Evolutionary conservation across 2,113 vertebrate genomes (phyloP).

Genomic region (Indicator indicator): DNA sequence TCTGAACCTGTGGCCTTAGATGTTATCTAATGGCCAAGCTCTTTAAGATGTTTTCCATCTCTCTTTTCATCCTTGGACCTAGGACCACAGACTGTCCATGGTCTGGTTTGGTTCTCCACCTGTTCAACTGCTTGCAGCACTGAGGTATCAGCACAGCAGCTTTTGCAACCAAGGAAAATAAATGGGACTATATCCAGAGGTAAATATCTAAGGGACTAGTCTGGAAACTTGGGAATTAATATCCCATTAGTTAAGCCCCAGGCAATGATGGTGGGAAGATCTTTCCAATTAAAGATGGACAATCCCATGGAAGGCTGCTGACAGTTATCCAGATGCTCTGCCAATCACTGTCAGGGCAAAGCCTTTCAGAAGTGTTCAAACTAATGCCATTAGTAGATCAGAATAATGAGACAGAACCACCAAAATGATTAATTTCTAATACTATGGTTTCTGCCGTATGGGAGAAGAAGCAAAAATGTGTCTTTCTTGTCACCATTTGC

Average conservation of each 20-base stretch:
- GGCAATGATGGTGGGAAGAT: neutral
- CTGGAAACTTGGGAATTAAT: neutral
- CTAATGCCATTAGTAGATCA: neutral
- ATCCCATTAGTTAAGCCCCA: neutral
- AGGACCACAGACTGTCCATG: neutral
- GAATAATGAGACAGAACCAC: neutral
- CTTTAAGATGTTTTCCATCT: neutral
- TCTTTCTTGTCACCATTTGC: neutral
- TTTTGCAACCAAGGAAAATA: neutral
- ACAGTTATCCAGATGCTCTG: neutral
- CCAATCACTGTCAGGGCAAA: neutral
- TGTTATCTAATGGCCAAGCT: neutral
- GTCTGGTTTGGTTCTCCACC: neutral
- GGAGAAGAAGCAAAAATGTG: neutral
- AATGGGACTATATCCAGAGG: neutral
- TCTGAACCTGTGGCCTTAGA: neutral
- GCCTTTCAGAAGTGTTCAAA: neutral
- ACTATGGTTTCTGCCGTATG: neutral
- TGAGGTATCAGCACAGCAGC: neutral
- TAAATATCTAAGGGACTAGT: neutral
- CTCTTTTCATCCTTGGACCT: neutral
- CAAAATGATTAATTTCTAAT: neutral
- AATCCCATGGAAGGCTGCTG: neutral
- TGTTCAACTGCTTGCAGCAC: neutral
- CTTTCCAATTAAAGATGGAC: neutral